These are phyloP conservation scores for Caenorhabditis remanei DNA, from an alignment of 1,140 invertebrate species.

Conservation along the genomic window DNA sequence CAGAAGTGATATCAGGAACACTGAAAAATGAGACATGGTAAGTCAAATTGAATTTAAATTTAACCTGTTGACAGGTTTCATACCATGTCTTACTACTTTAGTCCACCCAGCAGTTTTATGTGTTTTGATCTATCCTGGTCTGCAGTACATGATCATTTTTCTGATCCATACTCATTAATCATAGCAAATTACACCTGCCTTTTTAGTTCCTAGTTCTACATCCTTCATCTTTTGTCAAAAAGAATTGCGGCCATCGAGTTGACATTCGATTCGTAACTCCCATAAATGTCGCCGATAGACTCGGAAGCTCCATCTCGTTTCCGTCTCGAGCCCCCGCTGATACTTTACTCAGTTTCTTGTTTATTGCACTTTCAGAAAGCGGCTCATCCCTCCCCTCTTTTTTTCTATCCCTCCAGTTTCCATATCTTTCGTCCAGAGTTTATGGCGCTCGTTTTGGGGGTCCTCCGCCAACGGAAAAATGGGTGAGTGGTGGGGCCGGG, in stretches of 20 bases:
- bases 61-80: no score
- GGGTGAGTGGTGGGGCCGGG: conserved; percentile 1
- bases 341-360: conserved; percentile 31
- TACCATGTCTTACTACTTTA: no score
- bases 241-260: neutral
- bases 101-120: no score
- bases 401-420: neutral
- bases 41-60: no score
- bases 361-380: conserved; percentile 13
- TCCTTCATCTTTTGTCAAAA: neutral
- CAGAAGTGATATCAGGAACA: neutral
- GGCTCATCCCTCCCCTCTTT: neutral
- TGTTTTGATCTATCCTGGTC: no score
- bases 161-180: no score
- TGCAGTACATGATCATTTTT: no score
- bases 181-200: neutral
- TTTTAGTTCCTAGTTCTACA: neutral
- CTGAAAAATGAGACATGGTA: neutral
- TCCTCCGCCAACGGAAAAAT: neutral
- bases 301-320: no score
- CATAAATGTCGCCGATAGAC: neutral
- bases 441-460: conserved; percentile 29
- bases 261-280: conserved; percentile 12
- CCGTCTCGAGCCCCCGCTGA: neutral
- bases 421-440: neutral